phyloP scores from a whole-genome alignment of 1,140 invertebrate species.

The Caenorhabditis tropicalis region DNA sequence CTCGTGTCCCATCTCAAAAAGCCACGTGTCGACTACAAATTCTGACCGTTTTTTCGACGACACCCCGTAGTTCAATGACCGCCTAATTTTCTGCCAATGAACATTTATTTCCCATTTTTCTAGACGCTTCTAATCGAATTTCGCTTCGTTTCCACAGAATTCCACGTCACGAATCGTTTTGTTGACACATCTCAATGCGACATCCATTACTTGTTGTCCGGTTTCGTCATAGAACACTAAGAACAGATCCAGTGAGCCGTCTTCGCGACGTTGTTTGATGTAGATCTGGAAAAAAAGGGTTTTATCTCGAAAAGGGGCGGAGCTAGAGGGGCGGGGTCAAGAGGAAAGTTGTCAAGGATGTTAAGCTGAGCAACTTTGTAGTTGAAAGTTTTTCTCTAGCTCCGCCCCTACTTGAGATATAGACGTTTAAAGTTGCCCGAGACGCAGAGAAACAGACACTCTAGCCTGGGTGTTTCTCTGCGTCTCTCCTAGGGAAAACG shows the following conservation, averaged over 20 bases:
- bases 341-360: too few relatives aligned
- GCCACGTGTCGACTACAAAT: background rate
- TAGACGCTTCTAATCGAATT: background rate
- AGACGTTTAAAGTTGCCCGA: too few relatives aligned
- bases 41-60: background rate
- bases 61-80: background rate
- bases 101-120: background rate
- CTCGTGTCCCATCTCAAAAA: background rate
- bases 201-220: conserved; percentile 9
- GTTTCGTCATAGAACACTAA: background rate
- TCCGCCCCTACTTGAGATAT: too few relatives aligned
- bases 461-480: too few relatives aligned
- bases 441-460: too few relatives aligned
- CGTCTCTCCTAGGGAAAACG: too few relatives aligned
- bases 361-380: too few relatives aligned
- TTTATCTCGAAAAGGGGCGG: too few relatives aligned
- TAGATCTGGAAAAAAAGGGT: background rate
- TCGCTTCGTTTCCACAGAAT: conserved; percentile 1
- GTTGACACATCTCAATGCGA: background rate
- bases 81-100: background rate
- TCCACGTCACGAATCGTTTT: background rate
- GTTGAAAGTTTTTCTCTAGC: too few relatives aligned
- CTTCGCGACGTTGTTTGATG: background rate
- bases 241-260: background rate
- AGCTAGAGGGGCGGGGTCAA: too few relatives aligned